These are phyloP conservation scores for Drosophila elegans DNA, from an alignment of 1,140 invertebrate species.

Conservation along the genomic window DNA sequence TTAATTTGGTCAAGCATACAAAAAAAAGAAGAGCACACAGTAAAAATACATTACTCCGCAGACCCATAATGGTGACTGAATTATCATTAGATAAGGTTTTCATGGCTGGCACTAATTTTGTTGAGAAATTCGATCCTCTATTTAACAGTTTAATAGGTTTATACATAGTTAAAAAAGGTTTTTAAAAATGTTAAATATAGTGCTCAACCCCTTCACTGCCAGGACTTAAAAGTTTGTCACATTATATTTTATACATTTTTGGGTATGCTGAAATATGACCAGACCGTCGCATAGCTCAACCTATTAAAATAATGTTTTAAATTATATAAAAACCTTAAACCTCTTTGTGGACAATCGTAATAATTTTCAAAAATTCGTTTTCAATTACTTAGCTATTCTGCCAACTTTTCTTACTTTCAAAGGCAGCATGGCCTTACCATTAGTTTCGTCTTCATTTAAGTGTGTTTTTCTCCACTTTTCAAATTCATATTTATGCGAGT, in stretches of 20 bases:
- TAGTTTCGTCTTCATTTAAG: not conserved
- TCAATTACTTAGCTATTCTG: not conserved
- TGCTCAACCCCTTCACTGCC: too few species aligned
- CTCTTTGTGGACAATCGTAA: too few species aligned
- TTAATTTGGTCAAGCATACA: not conserved
- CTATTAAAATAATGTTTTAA: too few species aligned
- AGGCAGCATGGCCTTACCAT: not conserved
- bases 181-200: too few species aligned
- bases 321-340: too few species aligned
- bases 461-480: not conserved
- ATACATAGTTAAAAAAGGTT: not conserved
- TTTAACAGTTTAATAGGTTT: not conserved
- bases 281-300: too few species aligned
- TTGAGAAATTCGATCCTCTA: not conserved
- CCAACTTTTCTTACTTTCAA: not conserved
- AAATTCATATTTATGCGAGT: conserved; percentile 25
- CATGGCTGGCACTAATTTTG: too few species aligned
- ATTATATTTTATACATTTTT: too few species aligned
- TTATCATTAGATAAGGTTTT: not conserved
- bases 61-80: not conserved
- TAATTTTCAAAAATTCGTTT: too few species aligned
- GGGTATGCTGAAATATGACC: too few species aligned
- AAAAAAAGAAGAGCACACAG: not conserved
- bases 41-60: not conserved
- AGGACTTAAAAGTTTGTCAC: too few species aligned